A percentile compares a stretch with the other conserved stretches of the same genome.
These are phyloP conservation scores for Myotis lucifugus DNA, from an alignment of 2,113 vertebrate genomes.

Conservation along the genomic window DNA sequence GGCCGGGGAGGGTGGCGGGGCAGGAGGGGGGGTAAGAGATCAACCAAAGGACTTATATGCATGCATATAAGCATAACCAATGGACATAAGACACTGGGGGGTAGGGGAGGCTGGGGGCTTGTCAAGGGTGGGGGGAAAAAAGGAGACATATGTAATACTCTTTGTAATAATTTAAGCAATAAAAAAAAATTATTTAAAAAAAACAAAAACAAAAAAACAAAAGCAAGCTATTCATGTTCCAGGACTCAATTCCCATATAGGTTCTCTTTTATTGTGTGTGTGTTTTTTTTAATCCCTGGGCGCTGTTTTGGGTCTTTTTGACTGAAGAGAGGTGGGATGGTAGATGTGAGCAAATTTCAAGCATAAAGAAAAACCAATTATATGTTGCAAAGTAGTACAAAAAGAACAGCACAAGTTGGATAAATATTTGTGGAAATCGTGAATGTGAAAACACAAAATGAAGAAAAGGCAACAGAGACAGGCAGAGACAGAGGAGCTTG, in stretches of 20 bases:
- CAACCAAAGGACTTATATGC: too few relatives aligned
- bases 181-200: too few relatives aligned
- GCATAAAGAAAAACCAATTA: not conserved
- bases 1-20: too few relatives aligned
- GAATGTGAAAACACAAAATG: not conserved
- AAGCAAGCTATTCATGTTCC: not conserved
- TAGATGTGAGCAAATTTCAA: not conserved
- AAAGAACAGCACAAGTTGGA: not conserved
- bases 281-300: not conserved
- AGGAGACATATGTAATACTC: too few relatives aligned
- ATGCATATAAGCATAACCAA: too few relatives aligned
- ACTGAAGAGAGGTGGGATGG: not conserved
- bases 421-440: not conserved
- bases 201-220: too few relatives aligned
- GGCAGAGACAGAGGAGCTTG: not conserved
- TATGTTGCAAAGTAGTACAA: not conserved
- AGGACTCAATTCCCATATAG: not conserved
- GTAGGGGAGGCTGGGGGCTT: too few relatives aligned
- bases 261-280: not conserved
- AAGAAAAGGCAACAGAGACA: slow-evolving; percentile 36
- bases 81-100: too few relatives aligned
- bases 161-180: too few relatives aligned
- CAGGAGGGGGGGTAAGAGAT: too few relatives aligned
- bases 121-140: too few relatives aligned
- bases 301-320: not conserved